Percentiles rank a stretch among this genome's conserved stretches.
These are phyloP conservation scores for Butastur rufipennis DNA, from an alignment of 2,113 vertebrate species.

Conservation along the genomic window DNA sequence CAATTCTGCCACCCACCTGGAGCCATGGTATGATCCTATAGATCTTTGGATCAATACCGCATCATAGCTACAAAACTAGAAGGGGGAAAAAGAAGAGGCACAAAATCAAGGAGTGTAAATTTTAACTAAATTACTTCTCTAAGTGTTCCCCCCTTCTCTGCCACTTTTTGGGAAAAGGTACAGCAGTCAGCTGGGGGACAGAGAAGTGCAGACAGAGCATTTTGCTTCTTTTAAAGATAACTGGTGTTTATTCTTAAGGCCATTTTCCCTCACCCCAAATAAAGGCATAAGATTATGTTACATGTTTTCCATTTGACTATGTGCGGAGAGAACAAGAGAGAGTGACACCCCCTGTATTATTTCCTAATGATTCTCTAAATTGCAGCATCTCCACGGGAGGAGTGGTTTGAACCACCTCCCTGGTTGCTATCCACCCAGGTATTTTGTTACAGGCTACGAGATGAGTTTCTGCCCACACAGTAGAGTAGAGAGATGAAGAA, in stretches of 20 bases:
- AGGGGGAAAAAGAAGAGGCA: neutral
- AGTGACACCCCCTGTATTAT: neutral
- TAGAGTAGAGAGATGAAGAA: neutral
- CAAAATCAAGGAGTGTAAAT: slow-evolving; percentile 49
- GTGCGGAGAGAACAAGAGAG: neutral
- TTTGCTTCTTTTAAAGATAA: neutral
- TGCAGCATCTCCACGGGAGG: neutral
- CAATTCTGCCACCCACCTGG: slow-evolving; percentile 62
- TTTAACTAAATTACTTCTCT: slow-evolving; percentile 56
- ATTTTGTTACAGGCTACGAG: neutral
- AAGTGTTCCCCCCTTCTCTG: neutral
- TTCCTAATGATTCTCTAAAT: slow-evolving; percentile 11
- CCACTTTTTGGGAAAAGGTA: neutral
- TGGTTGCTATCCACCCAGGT: neutral
- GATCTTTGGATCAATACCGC: slow-evolving; percentile 67
- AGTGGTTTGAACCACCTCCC: neutral
- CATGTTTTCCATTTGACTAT: neutral
- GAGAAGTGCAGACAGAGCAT: neutral
- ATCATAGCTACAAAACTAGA: slow-evolving; percentile 55
- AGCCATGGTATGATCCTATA: slow-evolving; percentile 57
- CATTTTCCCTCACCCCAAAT: neutral
- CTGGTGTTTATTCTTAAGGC: neutral
- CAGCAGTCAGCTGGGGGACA: neutral
- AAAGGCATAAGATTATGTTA: neutral
- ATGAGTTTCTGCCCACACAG: neutral